phyloP scores from a whole-genome alignment of 2,888 invertebrate species.

The Philonicus albiceps region DNA sequence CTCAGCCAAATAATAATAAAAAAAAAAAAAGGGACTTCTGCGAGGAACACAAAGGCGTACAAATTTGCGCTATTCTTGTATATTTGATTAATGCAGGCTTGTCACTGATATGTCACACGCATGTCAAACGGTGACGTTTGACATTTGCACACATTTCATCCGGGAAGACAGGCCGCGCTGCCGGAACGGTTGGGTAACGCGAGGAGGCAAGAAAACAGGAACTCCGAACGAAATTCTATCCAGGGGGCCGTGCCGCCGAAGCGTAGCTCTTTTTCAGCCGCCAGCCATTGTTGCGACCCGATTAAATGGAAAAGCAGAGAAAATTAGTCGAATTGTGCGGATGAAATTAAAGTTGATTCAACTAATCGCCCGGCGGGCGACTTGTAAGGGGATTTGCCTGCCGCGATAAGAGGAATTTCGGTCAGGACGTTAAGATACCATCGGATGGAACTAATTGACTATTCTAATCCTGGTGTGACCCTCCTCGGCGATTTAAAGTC shows the following conservation, averaged over 20 bases:
- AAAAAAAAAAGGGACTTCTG: background rate
- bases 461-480: constrained; percentile 21
- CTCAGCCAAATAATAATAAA: background rate
- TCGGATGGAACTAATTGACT: constrained; percentile 27
- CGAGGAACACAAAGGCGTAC: constrained; percentile 50
- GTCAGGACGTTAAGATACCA: background rate
- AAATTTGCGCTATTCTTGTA: constrained; percentile 55
- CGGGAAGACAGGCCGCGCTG: constrained; percentile 6
- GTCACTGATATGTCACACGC: constrained; percentile 65
- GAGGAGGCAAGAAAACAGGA: background rate
- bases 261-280: constrained; percentile 13
- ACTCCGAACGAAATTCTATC: constrained; percentile 17
- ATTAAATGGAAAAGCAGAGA: constrained; percentile 51
- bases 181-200: background rate
- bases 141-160: constrained; percentile 56
- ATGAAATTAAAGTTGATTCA: constrained; percentile 40
- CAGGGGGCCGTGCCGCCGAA: background rate
- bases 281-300: constrained; percentile 33
- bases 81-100: constrained; percentile 65
- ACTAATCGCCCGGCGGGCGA: constrained; percentile 1
- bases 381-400: background rate
- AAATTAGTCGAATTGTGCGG: constrained; percentile 50
- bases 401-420: constrained; percentile 12
- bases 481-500: background rate
- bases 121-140: constrained; percentile 65